Evolutionary conservation across 2,113 vertebrate genomes (phyloP).

Genomic region (Colinus virginianus): DNA sequence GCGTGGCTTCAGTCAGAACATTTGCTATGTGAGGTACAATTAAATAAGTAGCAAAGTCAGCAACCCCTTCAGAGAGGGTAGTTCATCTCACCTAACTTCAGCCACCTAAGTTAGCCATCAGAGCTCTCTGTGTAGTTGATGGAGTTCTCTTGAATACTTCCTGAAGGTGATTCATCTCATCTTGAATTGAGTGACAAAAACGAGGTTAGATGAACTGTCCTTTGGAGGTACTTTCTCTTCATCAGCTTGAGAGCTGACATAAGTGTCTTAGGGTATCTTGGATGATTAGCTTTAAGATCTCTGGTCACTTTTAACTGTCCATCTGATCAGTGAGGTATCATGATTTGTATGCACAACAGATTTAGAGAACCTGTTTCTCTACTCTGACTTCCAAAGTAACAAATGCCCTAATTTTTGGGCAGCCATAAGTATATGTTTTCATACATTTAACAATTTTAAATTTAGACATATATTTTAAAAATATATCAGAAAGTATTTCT

Average conservation of each 20-base stretch:
- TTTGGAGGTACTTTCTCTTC: neutral
- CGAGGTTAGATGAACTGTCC: neutral
- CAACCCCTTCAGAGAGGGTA: neutral
- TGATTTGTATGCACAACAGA: neutral
- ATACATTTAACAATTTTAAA: neutral
- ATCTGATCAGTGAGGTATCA: neutral
- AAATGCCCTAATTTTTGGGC: neutral
- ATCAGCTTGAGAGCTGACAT: neutral
- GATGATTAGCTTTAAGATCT: neutral
- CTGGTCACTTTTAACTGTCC: neutral
- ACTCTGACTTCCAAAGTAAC: neutral
- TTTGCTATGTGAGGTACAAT: neutral
- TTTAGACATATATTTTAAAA: neutral
- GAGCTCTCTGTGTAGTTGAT: neutral
- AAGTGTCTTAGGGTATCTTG: neutral
- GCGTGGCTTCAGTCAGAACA: neutral
- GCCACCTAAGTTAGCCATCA: neutral
- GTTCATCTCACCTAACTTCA: neutral
- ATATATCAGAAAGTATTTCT: neutral
- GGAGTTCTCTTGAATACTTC: neutral
- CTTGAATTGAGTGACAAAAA: neutral
- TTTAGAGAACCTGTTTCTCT: neutral
- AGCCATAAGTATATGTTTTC: neutral
- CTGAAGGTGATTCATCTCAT: neutral
- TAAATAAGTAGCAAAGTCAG: constrained; percentile 17